phyloP scores from a whole-genome alignment of 1,140 invertebrate species.

The Drosophila pallidifrons region DNA sequence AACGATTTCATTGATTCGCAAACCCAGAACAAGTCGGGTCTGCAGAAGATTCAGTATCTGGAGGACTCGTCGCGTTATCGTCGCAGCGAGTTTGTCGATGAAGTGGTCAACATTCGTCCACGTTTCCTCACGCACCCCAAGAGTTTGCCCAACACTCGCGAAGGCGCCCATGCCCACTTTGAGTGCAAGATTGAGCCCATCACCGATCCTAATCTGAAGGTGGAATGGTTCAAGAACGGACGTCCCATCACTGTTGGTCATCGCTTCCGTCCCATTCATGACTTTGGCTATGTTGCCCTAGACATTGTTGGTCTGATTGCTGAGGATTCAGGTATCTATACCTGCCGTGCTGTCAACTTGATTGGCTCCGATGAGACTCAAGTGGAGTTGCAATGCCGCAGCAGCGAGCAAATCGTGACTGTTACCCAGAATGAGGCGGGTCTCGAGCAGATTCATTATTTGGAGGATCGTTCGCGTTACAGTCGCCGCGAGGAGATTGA shows the following conservation, averaged over 20 bases:
- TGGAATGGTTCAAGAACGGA: slow-evolving; percentile 97
- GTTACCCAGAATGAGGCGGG: slow-evolving; percentile 93
- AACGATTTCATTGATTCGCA: slow-evolving; percentile 94
- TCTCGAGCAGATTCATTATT: slow-evolving; percentile 93
- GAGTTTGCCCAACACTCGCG: slow-evolving; percentile 92
- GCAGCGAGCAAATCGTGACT: slow-evolving; percentile 92
- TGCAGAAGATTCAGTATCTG: slow-evolving; percentile 96
- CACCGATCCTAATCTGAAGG: slow-evolving; percentile 96
- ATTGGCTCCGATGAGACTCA: slow-evolving; percentile 94
- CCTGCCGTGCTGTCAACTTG: slow-evolving; percentile 94
- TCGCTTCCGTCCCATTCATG: slow-evolving; percentile 96
- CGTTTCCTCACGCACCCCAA: slow-evolving; percentile 94
- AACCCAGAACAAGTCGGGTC: slow-evolving; percentile 93
- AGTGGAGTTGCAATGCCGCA: slow-evolving; percentile 89
- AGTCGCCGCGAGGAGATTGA: slow-evolving; percentile 90
- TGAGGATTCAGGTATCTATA: slow-evolving; percentile 97
- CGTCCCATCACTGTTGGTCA: slow-evolving; percentile 94
- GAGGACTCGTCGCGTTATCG: slow-evolving; percentile 95
- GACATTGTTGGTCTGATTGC: slow-evolving; percentile 96
- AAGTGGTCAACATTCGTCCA: slow-evolving; percentile 92
- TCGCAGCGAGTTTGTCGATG: slow-evolving; percentile 92
- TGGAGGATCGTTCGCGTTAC: slow-evolving; percentile 93
- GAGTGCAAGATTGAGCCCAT: slow-evolving; percentile 99
- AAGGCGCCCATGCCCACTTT: slow-evolving; percentile 98
- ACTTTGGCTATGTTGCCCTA: slow-evolving; percentile 97